Percentiles rank a stretch among this genome's conserved stretches.
phyloP scores from a whole-genome alignment of 2,888 invertebrate species.

The Lamellibrachia satsuma region DNA sequence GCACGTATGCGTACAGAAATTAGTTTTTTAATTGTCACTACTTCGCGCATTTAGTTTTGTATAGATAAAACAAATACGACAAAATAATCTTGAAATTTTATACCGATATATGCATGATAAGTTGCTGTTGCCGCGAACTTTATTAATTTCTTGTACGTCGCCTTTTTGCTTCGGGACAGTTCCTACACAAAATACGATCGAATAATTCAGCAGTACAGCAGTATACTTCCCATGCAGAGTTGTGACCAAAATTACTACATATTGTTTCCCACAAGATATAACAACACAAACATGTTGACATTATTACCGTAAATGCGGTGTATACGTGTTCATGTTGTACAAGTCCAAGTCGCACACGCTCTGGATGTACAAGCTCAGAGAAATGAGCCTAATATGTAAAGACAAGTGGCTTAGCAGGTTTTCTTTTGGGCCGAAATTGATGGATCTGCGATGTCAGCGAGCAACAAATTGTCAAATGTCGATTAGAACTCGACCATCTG shows the following conservation, averaged over 20 bases:
- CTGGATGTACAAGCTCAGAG: background rate
- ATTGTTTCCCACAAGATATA: background rate
- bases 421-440: background rate
- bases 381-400: background rate
- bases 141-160: background rate
- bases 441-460: background rate
- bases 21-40: background rate
- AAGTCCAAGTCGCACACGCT: background rate
- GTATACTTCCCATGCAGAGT: too few species aligned
- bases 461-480: constrained; percentile 4
- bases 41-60: background rate
- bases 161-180: too few species aligned
- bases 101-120: background rate
- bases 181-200: too few species aligned
- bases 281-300: background rate
- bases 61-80: background rate
- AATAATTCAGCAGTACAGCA: too few species aligned
- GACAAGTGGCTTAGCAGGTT: background rate
- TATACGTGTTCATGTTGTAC: background rate
- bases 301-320: background rate
- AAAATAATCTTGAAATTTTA: background rate
- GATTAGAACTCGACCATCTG: background rate
- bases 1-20: background rate
- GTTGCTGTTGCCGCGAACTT: background rate
- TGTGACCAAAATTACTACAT: too few species aligned